These are phyloP conservation scores for Pavo muticus DNA, from an alignment of 2,113 vertebrate species.

Conservation along the genomic window DNA sequence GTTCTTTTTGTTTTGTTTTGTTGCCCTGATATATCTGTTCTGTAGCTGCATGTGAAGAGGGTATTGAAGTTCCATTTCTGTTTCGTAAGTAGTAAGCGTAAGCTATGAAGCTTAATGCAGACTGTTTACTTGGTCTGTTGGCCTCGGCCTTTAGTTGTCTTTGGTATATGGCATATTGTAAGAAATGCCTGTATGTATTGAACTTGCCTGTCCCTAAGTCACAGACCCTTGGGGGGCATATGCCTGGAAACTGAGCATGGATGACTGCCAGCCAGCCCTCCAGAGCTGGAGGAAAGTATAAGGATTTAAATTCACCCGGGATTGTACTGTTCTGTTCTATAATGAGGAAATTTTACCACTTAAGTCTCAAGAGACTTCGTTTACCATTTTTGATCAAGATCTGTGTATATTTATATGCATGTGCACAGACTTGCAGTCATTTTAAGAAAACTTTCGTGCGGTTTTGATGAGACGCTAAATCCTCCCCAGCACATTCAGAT, in stretches of 20 bases:
- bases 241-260: background rate
- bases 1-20: background rate
- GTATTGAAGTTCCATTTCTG: background rate
- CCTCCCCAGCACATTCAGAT: background rate
- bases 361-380: background rate
- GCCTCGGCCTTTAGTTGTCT: background rate
- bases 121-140: background rate
- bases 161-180: background rate
- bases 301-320: background rate
- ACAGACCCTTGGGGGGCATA: background rate
- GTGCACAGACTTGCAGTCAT: background rate
- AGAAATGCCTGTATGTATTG: background rate
- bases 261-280: background rate
- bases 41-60: background rate
- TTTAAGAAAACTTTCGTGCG: background rate
- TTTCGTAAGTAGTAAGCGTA: background rate
- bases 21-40: background rate
- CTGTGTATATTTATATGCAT: background rate
- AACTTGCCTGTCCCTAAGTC: background rate
- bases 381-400: background rate
- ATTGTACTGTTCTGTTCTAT: background rate
- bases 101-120: background rate
- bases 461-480: background rate
- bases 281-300: background rate
- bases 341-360: background rate